Evolutionary conservation across 2,113 vertebrate species (phyloP).

Genomic region (Sialia sialis): DNA sequence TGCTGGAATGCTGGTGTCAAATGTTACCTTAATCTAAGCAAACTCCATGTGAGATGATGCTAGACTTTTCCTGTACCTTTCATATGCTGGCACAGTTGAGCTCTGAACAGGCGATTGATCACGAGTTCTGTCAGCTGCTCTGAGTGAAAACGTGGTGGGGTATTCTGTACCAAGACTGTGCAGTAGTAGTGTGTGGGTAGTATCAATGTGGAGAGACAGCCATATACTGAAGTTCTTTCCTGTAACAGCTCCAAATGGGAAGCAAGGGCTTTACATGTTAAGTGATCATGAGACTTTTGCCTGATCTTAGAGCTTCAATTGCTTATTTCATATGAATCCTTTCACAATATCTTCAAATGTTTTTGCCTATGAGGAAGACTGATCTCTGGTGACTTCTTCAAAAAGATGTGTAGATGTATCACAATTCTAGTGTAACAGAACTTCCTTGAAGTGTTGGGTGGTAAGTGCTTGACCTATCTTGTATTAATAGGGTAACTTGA

Average conservation of each 20-base stretch:
- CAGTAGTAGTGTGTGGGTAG: background rate
- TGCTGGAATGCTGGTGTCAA: constrained; percentile 24
- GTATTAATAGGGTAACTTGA: background rate
- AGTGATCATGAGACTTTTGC: background rate
- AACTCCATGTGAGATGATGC: background rate
- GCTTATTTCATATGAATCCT: background rate
- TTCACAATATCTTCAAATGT: background rate
- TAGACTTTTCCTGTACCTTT: background rate
- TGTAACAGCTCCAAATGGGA: background rate
- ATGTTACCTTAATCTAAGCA: constrained; percentile 22
- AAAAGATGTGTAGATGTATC: background rate
- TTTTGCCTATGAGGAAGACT: background rate
- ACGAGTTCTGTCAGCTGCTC: background rate
- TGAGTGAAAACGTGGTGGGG: background rate
- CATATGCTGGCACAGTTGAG: background rate
- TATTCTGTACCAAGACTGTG: background rate
- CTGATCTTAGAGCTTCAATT: background rate
- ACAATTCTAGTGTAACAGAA: background rate
- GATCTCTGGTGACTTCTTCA: background rate
- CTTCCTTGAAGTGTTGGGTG: background rate
- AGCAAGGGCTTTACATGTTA: background rate
- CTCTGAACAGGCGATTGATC: background rate
- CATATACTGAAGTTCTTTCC: background rate
- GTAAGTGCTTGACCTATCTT: background rate
- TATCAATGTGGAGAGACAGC: background rate